phyloP scores from a whole-genome alignment of 2,113 vertebrate species.

The Dipodomys spectabilis region DNA sequence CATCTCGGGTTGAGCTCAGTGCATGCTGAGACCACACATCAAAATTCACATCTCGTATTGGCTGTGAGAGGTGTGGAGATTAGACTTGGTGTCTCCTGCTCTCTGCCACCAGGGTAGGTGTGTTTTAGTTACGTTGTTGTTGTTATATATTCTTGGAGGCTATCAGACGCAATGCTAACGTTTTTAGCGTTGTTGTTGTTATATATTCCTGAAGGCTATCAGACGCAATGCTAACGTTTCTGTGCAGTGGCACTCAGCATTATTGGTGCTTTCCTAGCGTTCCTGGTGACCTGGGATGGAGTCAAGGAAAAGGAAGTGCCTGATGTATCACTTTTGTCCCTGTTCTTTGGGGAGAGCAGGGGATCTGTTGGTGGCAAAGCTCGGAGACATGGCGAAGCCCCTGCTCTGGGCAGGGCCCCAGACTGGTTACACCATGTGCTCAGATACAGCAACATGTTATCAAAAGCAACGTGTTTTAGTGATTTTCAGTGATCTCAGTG shows the following conservation, averaged over 20 bases:
- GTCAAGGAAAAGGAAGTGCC: not conserved
- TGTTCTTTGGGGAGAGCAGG: not conserved
- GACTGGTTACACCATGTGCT: not conserved
- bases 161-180: no score
- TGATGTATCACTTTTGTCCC: no score
- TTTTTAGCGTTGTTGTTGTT: not conserved
- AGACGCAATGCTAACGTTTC: not conserved
- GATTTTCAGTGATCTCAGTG: not conserved
- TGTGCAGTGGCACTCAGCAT: not conserved
- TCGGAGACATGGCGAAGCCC: no score
- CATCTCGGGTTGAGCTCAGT: not conserved
- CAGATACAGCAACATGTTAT: not conserved
- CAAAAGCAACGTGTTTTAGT: slow-evolving; percentile 16
- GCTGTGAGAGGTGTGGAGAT: not conserved
- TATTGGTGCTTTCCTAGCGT: not conserved
- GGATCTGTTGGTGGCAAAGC: not conserved
- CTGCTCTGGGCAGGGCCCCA: not conserved
- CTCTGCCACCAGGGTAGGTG: not conserved
- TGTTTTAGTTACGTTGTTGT: not conserved
- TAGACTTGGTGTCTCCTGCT: not conserved
- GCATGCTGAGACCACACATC: not conserved
- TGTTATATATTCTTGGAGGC: not conserved
- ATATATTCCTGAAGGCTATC: not conserved
- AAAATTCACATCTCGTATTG: not conserved
- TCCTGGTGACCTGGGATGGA: not conserved